Conservation (phyloP, 2,888 invertebrate genomes). For the Agapetus fuscipes region DNA sequence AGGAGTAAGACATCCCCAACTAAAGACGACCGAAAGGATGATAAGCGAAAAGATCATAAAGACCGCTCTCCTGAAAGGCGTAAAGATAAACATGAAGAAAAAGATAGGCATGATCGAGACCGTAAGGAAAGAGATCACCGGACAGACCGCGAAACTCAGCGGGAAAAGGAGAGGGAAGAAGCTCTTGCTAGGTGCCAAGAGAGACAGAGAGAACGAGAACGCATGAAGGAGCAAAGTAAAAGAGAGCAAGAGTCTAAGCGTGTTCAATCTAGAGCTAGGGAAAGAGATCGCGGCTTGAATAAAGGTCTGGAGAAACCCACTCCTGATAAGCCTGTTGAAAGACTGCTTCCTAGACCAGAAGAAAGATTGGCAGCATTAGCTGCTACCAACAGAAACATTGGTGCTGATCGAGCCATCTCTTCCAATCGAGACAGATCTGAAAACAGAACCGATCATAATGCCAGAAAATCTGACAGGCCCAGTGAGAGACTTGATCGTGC, state of each 20-base stretch:
- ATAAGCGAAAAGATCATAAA: slow-evolving; percentile 35
- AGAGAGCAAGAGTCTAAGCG: slow-evolving; percentile 44
- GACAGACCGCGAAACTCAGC: slow-evolving; percentile 44
- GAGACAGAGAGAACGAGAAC: slow-evolving; percentile 46
- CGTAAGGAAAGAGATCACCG: slow-evolving; percentile 42
- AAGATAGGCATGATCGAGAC: slow-evolving; percentile 54
- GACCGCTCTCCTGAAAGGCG: slow-evolving; percentile 41
- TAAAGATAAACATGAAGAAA: slow-evolving; percentile 46
- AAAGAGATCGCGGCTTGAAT: slow-evolving; percentile 36
- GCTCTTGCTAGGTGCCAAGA: slow-evolving; percentile 56
- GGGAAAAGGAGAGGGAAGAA: slow-evolving; percentile 56
- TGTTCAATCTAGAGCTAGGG: slow-evolving; percentile 37
- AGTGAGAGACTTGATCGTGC: slow-evolving; percentile 39
- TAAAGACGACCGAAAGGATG: slow-evolving; percentile 34
- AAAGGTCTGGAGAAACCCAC: slow-evolving; percentile 53
- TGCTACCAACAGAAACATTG: slow-evolving; percentile 38
- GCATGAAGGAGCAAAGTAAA: slow-evolving; percentile 33
- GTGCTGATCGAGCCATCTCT: slow-evolving; percentile 39
- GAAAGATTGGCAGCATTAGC: slow-evolving; percentile 53
- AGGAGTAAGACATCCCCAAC: slow-evolving; percentile 33
- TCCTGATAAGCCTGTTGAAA: slow-evolving; percentile 47
- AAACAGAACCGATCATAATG: slow-evolving; percentile 39
- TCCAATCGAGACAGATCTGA: slow-evolving; percentile 40
- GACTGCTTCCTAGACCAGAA: slow-evolving; percentile 52
- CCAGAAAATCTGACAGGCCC: slow-evolving; percentile 37